phyloP scores from a whole-genome alignment of 2,888 invertebrate genomes.

The Tenthredo amoena region DNA sequence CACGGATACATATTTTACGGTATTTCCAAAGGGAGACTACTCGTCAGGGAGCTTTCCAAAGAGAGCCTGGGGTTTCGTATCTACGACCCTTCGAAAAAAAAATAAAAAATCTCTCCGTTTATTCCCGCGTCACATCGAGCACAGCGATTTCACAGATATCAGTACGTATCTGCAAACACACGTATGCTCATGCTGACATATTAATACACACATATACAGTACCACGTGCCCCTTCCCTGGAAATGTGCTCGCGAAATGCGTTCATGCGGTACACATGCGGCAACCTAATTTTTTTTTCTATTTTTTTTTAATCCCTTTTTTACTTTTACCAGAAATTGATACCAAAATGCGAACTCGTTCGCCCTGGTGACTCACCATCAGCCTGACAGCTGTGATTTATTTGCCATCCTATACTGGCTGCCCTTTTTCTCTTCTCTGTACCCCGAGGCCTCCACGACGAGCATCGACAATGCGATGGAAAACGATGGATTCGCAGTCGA shows the following conservation, averaged over 20 bases:
- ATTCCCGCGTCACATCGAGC: neutral
- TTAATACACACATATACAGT: neutral
- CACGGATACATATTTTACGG: neutral
- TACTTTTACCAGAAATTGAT: slow-evolving; percentile 48
- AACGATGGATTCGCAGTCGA: neutral
- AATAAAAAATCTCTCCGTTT: neutral
- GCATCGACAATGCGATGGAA: neutral
- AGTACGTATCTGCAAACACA: neutral
- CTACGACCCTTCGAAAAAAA: neutral
- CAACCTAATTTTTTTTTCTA: neutral
- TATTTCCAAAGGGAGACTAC: slow-evolving; percentile 3
- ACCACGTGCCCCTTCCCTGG: neutral
- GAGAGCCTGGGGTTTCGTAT: neutral
- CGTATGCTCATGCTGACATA: neutral
- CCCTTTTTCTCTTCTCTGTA: neutral
- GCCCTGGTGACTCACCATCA: slow-evolving; percentile 24
- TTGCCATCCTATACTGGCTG: slow-evolving; percentile 40
- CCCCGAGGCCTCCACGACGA: neutral
- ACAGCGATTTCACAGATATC: neutral
- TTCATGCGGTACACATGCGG: slow-evolving; percentile 12
- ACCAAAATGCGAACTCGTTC: slow-evolving; percentile 48
- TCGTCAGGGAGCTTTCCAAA: no score
- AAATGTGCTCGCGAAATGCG: neutral
- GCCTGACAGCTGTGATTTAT: slow-evolving; percentile 51
- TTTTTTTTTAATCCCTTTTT: neutral